Evolutionary conservation across 2,113 vertebrate genomes (phyloP).

Genomic region (Hippocampus guttulatus): DNA sequence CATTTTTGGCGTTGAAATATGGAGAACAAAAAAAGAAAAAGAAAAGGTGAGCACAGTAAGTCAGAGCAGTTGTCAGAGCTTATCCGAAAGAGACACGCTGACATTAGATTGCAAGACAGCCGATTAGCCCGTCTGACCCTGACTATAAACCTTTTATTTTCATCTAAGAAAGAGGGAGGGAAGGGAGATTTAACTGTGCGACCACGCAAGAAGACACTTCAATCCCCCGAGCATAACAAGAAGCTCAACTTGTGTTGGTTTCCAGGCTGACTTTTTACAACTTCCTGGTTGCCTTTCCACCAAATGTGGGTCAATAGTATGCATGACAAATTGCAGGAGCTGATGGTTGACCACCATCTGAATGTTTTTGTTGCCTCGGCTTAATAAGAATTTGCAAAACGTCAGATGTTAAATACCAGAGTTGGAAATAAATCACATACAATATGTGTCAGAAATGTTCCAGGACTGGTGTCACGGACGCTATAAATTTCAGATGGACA

Average conservation of each 20-base stretch:
- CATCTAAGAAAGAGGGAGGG: not conserved
- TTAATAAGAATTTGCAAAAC: constrained; percentile 24
- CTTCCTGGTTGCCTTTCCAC: constrained; percentile 49
- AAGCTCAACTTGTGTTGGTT: constrained; percentile 28
- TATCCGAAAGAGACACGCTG: constrained; percentile 3
- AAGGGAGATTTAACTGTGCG: not conserved
- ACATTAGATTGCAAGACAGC: constrained; percentile 13
- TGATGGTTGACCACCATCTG: constrained; percentile 21
- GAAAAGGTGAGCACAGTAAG: no score
- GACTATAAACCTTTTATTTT: constrained; percentile 26
- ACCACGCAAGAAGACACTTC: not conserved
- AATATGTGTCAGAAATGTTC: not conserved
- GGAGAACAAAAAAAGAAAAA: not conserved
- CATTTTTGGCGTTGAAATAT: not conserved
- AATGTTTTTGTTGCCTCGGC: constrained; percentile 27
- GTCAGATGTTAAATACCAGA: not conserved
- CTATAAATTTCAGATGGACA: no score
- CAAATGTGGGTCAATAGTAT: constrained; percentile 61
- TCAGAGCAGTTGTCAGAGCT: not conserved
- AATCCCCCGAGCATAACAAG: constrained; percentile 25
- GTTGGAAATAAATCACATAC: no score
- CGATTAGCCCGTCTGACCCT: constrained; percentile 44
- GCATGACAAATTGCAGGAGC: constrained; percentile 46
- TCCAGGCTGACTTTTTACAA: constrained; percentile 35
- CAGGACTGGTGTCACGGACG: not conserved